These are phyloP conservation scores for Anguilla anguilla DNA, from an alignment of 2,797 vertebrate species.

Conservation along the genomic window DNA sequence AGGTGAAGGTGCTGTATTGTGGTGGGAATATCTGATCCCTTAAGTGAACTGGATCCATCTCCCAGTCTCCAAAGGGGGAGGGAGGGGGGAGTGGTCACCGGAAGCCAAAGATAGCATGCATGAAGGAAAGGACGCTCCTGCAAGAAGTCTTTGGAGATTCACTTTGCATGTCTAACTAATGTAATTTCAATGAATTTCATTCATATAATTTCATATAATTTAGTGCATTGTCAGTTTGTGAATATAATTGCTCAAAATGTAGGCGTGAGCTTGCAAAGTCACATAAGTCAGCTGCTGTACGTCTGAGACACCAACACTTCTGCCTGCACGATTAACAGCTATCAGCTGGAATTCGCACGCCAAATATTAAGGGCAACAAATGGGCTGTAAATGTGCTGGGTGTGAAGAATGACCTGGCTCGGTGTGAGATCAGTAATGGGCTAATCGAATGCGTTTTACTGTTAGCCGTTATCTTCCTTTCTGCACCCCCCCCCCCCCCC, in stretches of 20 bases:
- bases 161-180: too few species aligned
- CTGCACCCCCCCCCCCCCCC: not conserved
- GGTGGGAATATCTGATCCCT: not conserved
- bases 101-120: not conserved
- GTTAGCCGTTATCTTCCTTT: constrained; percentile 4
- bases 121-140: not conserved
- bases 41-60: not conserved
- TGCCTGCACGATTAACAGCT: not conserved
- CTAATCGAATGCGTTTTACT: constrained; percentile 19
- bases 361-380: constrained; percentile 18
- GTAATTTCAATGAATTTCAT: too few species aligned
- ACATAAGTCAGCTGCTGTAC: not conserved
- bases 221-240: not conserved
- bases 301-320: not conserved
- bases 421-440: constrained; percentile 11
- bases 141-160: too few species aligned
- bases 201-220: too few species aligned
- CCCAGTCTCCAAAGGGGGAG: not conserved
- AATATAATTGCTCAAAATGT: not conserved
- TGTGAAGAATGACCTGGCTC: not conserved
- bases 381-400: constrained; percentile 15
- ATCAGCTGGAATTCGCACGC: not conserved
- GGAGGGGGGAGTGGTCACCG: not conserved
- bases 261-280: not conserved
- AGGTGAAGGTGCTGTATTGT: not conserved